These are phyloP conservation scores for Bombus superbus DNA, from an alignment of 1,140 invertebrate species.

Conservation along the genomic window DNA sequence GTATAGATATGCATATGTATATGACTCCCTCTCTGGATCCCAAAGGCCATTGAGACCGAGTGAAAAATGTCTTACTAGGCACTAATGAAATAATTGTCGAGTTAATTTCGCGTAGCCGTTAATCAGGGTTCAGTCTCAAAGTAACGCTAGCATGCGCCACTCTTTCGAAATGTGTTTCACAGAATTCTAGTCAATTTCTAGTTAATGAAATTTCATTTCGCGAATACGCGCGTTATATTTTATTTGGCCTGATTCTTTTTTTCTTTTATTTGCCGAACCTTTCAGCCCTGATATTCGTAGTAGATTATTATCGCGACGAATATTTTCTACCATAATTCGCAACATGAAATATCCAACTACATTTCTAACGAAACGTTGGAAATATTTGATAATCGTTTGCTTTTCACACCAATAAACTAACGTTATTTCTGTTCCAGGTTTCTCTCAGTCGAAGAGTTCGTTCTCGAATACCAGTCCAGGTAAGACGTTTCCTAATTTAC, in stretches of 20 bases:
- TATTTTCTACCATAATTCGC: neutral
- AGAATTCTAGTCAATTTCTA: slow-evolving; percentile 41
- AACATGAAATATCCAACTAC: neutral
- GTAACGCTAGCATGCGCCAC: slow-evolving; percentile 9
- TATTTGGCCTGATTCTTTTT: neutral
- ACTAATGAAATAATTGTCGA: slow-evolving; percentile 53
- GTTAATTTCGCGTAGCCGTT: slow-evolving; percentile 49
- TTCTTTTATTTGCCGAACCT: neutral
- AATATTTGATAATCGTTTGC: neutral
- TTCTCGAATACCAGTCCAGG: slow-evolving; percentile 77
- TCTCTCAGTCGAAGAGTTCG: slow-evolving; percentile 78
- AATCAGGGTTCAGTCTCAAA: slow-evolving; percentile 45
- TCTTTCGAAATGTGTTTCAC: slow-evolving; percentile 12
- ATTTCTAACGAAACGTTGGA: neutral
- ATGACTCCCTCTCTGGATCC: neutral
- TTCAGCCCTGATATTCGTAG: neutral
- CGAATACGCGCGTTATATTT: neutral
- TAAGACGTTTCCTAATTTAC: slow-evolving; percentile 49
- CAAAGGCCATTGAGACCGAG: slow-evolving; percentile 46
- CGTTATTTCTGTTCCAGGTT: slow-evolving; percentile 73
- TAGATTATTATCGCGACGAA: slow-evolving; percentile 6
- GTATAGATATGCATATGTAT: neutral
- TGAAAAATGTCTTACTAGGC: slow-evolving; percentile 50
- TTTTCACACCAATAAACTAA: neutral
- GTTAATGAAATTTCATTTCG: slow-evolving; percentile 35